These are phyloP conservation scores for Aleiodes alternator DNA, from an alignment of 2,888 invertebrate species.

Conservation along the genomic window DNA sequence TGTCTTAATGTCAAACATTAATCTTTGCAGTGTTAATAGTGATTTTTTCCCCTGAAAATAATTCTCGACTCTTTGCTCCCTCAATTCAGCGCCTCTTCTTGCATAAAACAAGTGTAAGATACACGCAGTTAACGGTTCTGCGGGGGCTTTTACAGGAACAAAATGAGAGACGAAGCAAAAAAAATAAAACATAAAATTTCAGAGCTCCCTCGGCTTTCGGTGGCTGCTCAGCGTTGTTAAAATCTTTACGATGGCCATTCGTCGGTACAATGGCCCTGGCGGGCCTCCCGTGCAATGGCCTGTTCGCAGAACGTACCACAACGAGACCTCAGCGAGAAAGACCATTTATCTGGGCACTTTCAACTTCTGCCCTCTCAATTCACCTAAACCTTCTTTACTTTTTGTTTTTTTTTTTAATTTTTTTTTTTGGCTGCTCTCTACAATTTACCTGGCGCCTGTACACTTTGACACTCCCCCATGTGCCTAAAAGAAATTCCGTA, in stretches of 20 bases:
- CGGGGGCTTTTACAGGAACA: conserved; percentile 62
- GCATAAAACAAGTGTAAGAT: conserved; percentile 67
- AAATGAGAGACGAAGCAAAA: conserved; percentile 48
- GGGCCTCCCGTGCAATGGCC: conserved; percentile 45
- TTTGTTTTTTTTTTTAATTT: neutral
- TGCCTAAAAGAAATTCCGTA: no score
- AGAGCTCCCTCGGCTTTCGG: conserved; percentile 44
- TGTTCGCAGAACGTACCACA: conserved; percentile 50
- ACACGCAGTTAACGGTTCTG: conserved; percentile 70
- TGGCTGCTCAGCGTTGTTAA: conserved; percentile 67
- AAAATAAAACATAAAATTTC: conserved; percentile 48
- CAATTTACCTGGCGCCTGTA: neutral
- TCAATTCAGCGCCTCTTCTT: conserved; percentile 55
- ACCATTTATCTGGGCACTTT: conserved; percentile 52
- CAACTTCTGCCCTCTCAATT: conserved; percentile 47
- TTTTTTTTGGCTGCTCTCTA: neutral
- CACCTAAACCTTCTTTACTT: conserved; percentile 7
- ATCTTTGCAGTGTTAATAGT: no score
- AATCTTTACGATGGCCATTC: conserved; percentile 72
- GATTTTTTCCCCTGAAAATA: neutral
- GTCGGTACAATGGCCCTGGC: conserved; percentile 62
- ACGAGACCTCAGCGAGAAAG: conserved; percentile 53
- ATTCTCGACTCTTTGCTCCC: conserved; percentile 53
- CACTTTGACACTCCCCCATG: no score
- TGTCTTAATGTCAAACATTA: no score